Conservation (phyloP, 2,113 vertebrate species). For the Neodontobutis hainanensis region DNA sequence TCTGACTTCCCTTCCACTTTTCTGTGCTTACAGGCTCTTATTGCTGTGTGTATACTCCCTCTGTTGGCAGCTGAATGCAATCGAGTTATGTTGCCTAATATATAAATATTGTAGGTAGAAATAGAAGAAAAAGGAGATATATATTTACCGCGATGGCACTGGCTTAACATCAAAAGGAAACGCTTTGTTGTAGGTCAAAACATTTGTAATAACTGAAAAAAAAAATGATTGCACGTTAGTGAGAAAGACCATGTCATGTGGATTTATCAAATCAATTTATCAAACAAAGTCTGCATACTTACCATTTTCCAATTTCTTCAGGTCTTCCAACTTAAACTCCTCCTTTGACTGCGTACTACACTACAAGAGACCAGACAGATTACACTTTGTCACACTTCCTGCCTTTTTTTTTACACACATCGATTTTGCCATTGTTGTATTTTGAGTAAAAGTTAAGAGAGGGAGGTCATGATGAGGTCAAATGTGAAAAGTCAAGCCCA, state of each 20-base stretch:
- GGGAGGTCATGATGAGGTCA: too few species aligned
- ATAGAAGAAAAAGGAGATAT: neutral
- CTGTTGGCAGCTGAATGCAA: too few species aligned
- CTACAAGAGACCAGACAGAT: constrained; percentile 64
- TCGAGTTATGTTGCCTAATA: too few species aligned
- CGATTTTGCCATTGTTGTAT: too few species aligned
- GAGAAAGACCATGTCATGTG: neutral
- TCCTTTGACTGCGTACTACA: constrained; percentile 88
- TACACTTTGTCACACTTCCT: neutral
- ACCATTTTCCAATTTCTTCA: constrained; percentile 97
- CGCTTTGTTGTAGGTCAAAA: constrained; percentile 95
- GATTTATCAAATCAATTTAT: neutral
- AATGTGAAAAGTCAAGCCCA: too few species aligned
- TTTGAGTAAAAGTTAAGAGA: too few species aligned
- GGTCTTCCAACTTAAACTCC: constrained; percentile 94
- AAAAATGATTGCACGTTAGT: constrained; percentile 11
- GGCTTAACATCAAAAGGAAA: constrained; percentile 98
- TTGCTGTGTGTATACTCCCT: too few species aligned
- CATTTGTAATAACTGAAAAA: constrained; percentile 90
- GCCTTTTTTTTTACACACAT: too few species aligned
- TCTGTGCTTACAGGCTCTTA: too few species aligned
- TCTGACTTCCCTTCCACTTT: too few species aligned
- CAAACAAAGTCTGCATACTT: constrained; percentile 33
- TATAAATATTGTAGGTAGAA: too few species aligned
- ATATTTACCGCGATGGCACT: constrained; percentile 90